Percentiles rank a stretch among this genome's conserved stretches.
These are phyloP conservation scores for Grallaria varia DNA, from an alignment of 2,113 vertebrate species.

Conservation along the genomic window DNA sequence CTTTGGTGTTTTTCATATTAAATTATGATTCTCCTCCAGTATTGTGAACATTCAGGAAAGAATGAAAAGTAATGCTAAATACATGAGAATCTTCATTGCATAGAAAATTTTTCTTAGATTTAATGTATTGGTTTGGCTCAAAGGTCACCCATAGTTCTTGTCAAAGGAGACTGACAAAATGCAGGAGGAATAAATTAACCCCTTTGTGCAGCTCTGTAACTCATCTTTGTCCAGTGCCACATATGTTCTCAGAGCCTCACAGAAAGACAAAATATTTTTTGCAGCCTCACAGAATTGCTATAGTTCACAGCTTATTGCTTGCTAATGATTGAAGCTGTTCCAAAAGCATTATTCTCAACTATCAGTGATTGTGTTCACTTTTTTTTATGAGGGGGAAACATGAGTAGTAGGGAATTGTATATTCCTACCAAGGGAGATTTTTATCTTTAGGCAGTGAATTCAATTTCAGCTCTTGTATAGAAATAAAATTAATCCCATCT, in stretches of 20 bases:
- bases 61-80: background rate
- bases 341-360: constrained; percentile 28
- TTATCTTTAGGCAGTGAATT: constrained; percentile 65
- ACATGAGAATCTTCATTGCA: background rate
- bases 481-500: constrained; percentile 67
- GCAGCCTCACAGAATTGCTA: background rate
- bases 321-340: constrained; percentile 11
- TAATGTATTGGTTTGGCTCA: constrained; percentile 25
- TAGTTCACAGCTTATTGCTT: constrained; percentile 9
- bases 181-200: constrained; percentile 58
- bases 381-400: constrained; percentile 10
- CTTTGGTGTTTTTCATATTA: background rate
- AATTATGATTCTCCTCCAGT: background rate
- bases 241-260: background rate
- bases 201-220: constrained; percentile 37
- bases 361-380: background rate
- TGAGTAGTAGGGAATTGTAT: constrained; percentile 51
- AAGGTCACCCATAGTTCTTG: constrained; percentile 31
- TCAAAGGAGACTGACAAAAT: constrained; percentile 37
- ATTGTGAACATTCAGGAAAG: background rate
- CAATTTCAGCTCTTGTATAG: constrained; percentile 47
- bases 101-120: background rate
- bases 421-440: constrained; percentile 62
- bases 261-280: constrained; percentile 19
- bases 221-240: background rate